phyloP scores from a whole-genome alignment of 2,797 vertebrate genomes.

The Sebastes jordani region DNA sequence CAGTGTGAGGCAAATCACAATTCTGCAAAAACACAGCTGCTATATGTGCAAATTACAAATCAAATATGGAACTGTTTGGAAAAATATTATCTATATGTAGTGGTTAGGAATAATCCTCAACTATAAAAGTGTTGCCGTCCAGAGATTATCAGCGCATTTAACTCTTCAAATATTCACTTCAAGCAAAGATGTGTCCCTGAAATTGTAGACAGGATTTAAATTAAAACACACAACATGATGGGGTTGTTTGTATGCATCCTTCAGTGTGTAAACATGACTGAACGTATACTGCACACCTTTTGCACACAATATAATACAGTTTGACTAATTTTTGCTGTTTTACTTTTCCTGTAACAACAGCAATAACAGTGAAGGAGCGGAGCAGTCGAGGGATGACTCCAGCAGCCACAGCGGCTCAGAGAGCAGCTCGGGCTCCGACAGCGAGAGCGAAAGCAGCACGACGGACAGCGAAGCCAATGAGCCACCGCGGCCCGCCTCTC shows the following conservation, averaged over 20 bases:
- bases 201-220: not conserved
- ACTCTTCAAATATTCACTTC: not conserved
- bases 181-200: not conserved
- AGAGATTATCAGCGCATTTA: not conserved
- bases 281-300: not conserved
- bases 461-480: constrained; percentile 98
- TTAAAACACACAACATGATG: too few relatives aligned
- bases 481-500: constrained; percentile 89
- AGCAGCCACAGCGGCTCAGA: constrained; percentile 98
- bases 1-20: too few relatives aligned
- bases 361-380: constrained; percentile 94
- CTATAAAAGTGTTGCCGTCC: not conserved
- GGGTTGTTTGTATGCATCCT: not conserved
- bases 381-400: constrained; percentile 94
- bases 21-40: too few relatives aligned
- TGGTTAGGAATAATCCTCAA: not conserved
- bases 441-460: constrained; percentile 97
- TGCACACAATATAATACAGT: not conserved
- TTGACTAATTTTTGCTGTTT: not conserved
- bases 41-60: too few relatives aligned
- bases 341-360: constrained; percentile 60
- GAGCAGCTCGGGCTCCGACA: constrained; percentile 98
- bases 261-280: not conserved
- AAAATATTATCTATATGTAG: too few relatives aligned
- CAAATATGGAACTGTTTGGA: too few relatives aligned